phyloP scores from a whole-genome alignment of 2,113 vertebrate species.

The Campylomormyrus tamandua region DNA sequence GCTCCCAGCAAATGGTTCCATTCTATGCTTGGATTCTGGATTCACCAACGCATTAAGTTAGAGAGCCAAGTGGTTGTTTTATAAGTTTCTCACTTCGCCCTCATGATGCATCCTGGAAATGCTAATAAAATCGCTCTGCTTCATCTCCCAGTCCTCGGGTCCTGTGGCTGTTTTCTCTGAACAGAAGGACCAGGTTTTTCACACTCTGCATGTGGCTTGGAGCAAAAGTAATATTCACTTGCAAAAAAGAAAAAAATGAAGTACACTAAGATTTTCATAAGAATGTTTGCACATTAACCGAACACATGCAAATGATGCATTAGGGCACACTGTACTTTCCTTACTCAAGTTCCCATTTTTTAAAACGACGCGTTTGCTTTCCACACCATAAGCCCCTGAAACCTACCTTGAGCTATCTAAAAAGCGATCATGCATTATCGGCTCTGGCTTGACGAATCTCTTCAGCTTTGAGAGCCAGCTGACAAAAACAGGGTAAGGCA shows the following conservation, averaged over 20 bases:
- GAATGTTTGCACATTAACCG: neutral
- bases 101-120: neutral
- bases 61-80: neutral
- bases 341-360: neutral
- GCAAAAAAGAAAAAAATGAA: neutral
- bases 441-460: neutral
- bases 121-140: neutral
- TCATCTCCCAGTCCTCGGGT: neutral
- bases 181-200: slow-evolving; percentile 1
- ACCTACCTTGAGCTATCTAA: neutral
- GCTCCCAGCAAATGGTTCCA: neutral
- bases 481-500: neutral
- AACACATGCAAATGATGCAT: neutral
- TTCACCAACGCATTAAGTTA: neutral
- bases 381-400: neutral
- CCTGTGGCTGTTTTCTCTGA: neutral
- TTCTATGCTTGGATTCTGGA: neutral
- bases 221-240: neutral
- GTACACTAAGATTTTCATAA: neutral
- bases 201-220: neutral
- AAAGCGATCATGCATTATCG: neutral
- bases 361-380: neutral
- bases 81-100: neutral
- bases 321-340: neutral
- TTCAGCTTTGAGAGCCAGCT: neutral